Percentiles rank a stretch among this genome's conserved stretches.
phyloP scores from a whole-genome alignment of 2,888 invertebrate species.

The Pilophorus perplexus region DNA sequence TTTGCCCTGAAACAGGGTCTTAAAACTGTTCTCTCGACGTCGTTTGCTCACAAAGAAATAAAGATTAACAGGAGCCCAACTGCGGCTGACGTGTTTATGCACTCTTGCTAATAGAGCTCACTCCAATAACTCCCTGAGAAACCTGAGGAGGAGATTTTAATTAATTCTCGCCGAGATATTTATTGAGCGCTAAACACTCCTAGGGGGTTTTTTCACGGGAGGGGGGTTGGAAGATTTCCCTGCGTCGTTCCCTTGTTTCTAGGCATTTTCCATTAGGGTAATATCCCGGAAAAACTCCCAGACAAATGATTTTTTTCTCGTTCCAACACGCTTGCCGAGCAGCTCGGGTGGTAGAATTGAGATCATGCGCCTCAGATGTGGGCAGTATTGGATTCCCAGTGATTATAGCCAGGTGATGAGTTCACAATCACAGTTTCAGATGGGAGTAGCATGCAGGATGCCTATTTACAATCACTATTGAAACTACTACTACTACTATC shows the following conservation, averaged over 20 bases:
- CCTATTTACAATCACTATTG: too few relatives aligned
- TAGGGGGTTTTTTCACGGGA: too few relatives aligned
- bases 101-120: constrained; percentile 30
- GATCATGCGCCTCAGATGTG: constrained; percentile 14
- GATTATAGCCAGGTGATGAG: too few relatives aligned
- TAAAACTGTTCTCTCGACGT: constrained; percentile 10
- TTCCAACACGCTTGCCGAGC: too few relatives aligned
- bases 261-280: constrained; percentile 40
- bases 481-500: too few relatives aligned
- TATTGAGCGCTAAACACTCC: constrained; percentile 37
- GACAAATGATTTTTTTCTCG: constrained; percentile 36
- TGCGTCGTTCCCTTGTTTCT: constrained; percentile 30
- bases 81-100: constrained; percentile 40
- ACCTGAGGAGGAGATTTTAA: constrained; percentile 41
- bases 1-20: background rate
- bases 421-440: too few relatives aligned
- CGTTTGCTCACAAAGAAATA: constrained; percentile 15
- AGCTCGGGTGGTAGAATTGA: background rate
- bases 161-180: constrained; percentile 38
- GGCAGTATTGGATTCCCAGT: too few relatives aligned
- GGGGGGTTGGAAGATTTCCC: constrained; percentile 22
- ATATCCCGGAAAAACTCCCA: constrained; percentile 33
- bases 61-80: constrained; percentile 31
- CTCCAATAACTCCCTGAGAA: constrained; percentile 34
- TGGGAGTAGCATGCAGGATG: too few relatives aligned